These are phyloP conservation scores for Papilio polytes DNA, from an alignment of 1,140 invertebrate genomes.

Conservation along the genomic window DNA sequence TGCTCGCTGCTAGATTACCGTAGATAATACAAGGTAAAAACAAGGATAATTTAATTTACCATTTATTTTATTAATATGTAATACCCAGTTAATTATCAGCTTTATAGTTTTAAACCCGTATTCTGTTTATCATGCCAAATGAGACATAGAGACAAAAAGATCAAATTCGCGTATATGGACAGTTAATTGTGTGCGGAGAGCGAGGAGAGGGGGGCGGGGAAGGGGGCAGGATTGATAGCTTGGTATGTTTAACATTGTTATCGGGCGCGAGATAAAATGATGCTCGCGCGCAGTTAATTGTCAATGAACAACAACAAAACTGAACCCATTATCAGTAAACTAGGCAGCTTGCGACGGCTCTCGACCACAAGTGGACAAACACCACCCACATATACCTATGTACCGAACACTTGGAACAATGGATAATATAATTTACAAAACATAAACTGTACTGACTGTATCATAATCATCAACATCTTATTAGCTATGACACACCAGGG, in stretches of 20 bases:
- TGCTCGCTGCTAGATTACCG: neutral
- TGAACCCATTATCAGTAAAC: constrained; percentile 26
- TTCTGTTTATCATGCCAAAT: neutral
- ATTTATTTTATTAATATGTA: too few relatives aligned
- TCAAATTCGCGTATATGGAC: neutral
- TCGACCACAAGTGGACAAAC: neutral
- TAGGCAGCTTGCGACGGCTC: neutral
- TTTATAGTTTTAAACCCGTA: neutral
- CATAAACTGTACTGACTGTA: neutral
- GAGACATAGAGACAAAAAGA: neutral
- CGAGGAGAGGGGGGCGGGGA: neutral
- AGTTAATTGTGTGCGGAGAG: neutral
- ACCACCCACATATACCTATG: neutral
- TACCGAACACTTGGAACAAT: neutral
- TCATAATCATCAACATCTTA: neutral
- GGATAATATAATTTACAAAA: neutral
- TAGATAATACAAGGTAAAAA: neutral
- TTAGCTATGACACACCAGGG: too few relatives aligned
- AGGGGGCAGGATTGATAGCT: constrained; percentile 31
- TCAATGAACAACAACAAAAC: constrained; percentile 34
- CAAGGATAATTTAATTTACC: neutral
- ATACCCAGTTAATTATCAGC: too few relatives aligned
- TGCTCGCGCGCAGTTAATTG: constrained; percentile 29
- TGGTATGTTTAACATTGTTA: constrained; percentile 38
- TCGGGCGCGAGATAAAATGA: constrained; percentile 34